phyloP scores from a whole-genome alignment of 2,797 vertebrate species.

The Ambastaia sidthimunki region DNA sequence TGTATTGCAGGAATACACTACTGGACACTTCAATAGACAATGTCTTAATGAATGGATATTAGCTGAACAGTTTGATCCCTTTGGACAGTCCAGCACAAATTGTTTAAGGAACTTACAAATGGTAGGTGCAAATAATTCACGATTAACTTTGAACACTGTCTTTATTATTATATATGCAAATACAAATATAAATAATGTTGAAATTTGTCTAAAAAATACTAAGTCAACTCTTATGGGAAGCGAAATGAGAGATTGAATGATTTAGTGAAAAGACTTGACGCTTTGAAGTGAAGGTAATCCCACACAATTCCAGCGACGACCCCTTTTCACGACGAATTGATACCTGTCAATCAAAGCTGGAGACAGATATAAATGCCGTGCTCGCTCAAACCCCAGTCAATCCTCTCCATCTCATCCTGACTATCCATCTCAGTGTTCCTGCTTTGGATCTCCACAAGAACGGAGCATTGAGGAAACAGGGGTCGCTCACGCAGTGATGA shows the following conservation, averaged over 20 bases:
- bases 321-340: constrained; percentile 85
- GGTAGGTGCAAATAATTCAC: background rate
- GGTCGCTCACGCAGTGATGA: constrained; percentile 75
- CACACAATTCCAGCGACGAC: constrained; percentile 78
- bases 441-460: constrained; percentile 60
- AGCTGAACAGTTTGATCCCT: constrained; percentile 26
- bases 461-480: constrained; percentile 56
- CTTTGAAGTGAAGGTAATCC: constrained; percentile 86
- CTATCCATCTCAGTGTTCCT: constrained; percentile 60
- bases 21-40: constrained; percentile 42
- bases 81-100: constrained; percentile 21
- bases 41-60: constrained; percentile 40
- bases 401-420: constrained; percentile 57
- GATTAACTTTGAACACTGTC: background rate
- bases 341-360: constrained; percentile 81
- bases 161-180: background rate
- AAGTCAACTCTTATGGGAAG: constrained; percentile 57
- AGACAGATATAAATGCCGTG: constrained; percentile 85
- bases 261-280: constrained; percentile 63
- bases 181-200: constrained; percentile 10
- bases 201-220: background rate
- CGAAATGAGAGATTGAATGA: constrained; percentile 65
- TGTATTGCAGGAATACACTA: constrained; percentile 47
- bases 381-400: constrained; percentile 53
- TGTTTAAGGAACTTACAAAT: constrained; percentile 18